Percentiles rank a stretch among this genome's conserved stretches.
Conservation (phyloP, 2,113 vertebrate species). For the Nothoprocta perdicaria region DNA sequence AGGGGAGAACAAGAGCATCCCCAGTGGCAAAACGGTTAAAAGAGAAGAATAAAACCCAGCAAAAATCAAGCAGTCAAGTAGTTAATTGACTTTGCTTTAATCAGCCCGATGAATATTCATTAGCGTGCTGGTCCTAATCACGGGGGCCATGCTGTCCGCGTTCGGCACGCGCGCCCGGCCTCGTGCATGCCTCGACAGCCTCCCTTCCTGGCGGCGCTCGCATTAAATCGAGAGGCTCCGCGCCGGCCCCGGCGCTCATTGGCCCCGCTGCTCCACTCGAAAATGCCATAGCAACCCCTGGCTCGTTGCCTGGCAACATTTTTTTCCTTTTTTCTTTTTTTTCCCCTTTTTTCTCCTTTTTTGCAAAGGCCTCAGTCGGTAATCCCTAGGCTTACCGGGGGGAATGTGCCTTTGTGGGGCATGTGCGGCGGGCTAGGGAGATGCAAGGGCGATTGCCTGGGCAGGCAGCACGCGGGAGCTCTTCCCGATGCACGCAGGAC, state of each 20-base stretch:
- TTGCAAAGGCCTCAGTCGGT: slow-evolving; percentile 85
- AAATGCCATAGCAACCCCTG: slow-evolving; percentile 98
- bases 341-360: slow-evolving; percentile 27
- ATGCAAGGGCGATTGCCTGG: slow-evolving; percentile 63
- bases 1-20: slow-evolving; percentile 51
- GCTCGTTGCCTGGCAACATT: slow-evolving; percentile 93
- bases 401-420: slow-evolving; percentile 68
- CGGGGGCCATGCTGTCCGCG: slow-evolving; percentile 74
- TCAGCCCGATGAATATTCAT: slow-evolving; percentile 85
- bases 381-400: slow-evolving; percentile 84
- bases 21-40: slow-evolving; percentile 71
- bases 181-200: slow-evolving; percentile 87
- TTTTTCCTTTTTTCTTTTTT: slow-evolving; percentile 61
- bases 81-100: slow-evolving; percentile 83
- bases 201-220: slow-evolving; percentile 86
- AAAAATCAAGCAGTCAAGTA: slow-evolving; percentile 79
- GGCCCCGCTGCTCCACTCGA: slow-evolving; percentile 93
- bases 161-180: slow-evolving; percentile 74
- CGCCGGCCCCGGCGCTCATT: slow-evolving; percentile 91
- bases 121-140: slow-evolving; percentile 75
- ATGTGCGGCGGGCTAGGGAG: slow-evolving; percentile 37
- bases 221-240: slow-evolving; percentile 86
- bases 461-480: slow-evolving; percentile 22
- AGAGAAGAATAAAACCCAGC: slow-evolving; percentile 70
- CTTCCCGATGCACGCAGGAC: neutral